Percentiles rank a stretch among this genome's conserved stretches.
Conservation (phyloP, 2,888 invertebrate species). For the Drosophila hamatofila region DNA sequence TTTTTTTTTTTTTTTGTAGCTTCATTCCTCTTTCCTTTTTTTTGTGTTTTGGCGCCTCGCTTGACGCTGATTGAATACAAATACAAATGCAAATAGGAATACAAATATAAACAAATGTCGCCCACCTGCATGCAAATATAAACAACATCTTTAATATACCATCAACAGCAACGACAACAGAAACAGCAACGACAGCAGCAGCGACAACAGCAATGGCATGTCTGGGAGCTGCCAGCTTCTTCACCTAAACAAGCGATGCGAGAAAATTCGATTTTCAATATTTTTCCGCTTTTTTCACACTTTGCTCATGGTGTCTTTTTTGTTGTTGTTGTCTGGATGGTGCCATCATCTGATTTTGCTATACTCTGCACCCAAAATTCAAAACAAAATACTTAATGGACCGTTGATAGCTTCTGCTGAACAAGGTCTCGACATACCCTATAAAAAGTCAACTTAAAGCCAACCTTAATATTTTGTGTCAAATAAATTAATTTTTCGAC, state of each 20-base stretch:
- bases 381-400: slow-evolving; percentile 34
- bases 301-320: slow-evolving; percentile 51
- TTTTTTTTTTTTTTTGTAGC: neutral
- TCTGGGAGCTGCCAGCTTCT: slow-evolving; percentile 44
- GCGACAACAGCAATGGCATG: slow-evolving; percentile 56
- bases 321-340: slow-evolving; percentile 11
- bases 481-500: no score
- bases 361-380: slow-evolving; percentile 32
- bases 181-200: neutral
- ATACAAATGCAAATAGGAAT: slow-evolving; percentile 58
- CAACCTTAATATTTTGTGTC: neutral
- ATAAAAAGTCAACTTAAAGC: neutral
- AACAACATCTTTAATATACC: slow-evolving; percentile 73
- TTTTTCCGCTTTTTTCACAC: slow-evolving; percentile 62
- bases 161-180: slow-evolving; percentile 34
- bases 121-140: slow-evolving; percentile 73
- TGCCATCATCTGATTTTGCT: slow-evolving; percentile 67
- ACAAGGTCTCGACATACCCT: slow-evolving; percentile 20
- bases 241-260: slow-evolving; percentile 15
- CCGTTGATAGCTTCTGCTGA: neutral
- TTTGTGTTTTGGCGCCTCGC: slow-evolving; percentile 44
- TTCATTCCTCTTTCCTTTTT: neutral
- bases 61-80: slow-evolving; percentile 82
- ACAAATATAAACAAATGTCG: slow-evolving; percentile 69
- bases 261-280: slow-evolving; percentile 78